Base-by-base conservation (phyloP, 2,113 vertebrate genomes). In the Onychorhynchus coronatus region DNA sequence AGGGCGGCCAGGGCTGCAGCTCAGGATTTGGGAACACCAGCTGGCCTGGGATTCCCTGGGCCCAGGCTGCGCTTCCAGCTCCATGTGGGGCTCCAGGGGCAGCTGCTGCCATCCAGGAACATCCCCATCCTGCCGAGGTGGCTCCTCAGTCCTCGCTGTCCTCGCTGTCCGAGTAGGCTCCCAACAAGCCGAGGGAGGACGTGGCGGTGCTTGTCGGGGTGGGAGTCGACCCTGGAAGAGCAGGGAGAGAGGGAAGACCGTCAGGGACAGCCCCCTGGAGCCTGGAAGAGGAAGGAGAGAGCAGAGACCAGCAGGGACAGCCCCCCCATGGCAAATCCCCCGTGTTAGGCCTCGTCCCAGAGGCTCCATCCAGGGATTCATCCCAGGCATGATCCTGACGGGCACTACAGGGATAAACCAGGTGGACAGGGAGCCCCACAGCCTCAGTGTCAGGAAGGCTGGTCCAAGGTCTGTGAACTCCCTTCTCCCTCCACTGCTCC, bases 131-230 rank as follows among this genome's bases (percentile, higher is more conserved):
- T 3, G 19, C 35, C 16, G 23, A 55, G 3, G 17, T 3, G 7
- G 7, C 50, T 4, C 47, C 8, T 97, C 88, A 96, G 85, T 97
- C 95, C 96, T 89, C 7, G 14, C 96, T 96, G 95, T 97, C 98
- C 33, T 98, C 98, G 2, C 98, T 98, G 97, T 98, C 98, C 0
- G 80, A 74, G n/a, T 98, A 98, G 0, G 96, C 84, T 18, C 98
- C 98, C 95, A 98, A 37, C 85, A 98, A 96, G 73, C 97, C 84
- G 25, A 98, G 96, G 14, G 98, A 98, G 52, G 98, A 97, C 1
- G 67, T 20, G 85, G 49, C 28, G 14, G 25, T 53, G 73, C 67
- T 27, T 5, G 35, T 55, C 9, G 75, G 13, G 12, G 65, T 14
- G 8, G 27, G 76, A 6, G 31, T 18, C 0, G 35, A 83, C 75